Evolutionary conservation across 2,797 vertebrate genomes (phyloP), one percentile per base, ranked within the genome.

Genomic region (Coracias cyanogaster): DNA sequence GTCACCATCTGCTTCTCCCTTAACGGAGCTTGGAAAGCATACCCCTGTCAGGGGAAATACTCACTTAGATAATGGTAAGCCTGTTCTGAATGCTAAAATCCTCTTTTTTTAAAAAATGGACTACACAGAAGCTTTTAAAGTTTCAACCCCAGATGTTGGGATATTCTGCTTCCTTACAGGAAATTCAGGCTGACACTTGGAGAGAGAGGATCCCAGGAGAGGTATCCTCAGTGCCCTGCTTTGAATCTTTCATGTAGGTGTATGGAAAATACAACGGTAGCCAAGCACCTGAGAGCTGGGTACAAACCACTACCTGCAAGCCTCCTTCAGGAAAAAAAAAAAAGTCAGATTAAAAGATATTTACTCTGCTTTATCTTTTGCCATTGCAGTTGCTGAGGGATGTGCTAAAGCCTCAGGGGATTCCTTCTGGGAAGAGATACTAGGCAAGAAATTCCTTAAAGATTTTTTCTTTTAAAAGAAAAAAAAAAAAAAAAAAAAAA

Each of bases 171-270:
- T 43, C 33, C 74, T 86, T 71, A n/a, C 45, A 94, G 82, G 84
- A 94, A 87, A 95, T 94, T 41, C 92, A 89, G 67, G 60, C 48
- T 90, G 93, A 78, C 76, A 74, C 33, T 33, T 2, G 8, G 67
- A 93, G 57, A 9, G 1, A 31, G 43, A 41, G 14, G 12, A 71
- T 88, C 85, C 79, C 94, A 7, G 45, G 78, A 82, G 84, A 43
- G 12, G 41, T 2, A 29, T 93, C 92, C 86, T 79, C 37, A 7
- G 52, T 6, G 48, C 84, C 81, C 86, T 73, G 58, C 72, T 55
- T 2, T 0, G 6, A 55, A 22, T 0, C 5, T 73, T 81, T 31
- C 1, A 0, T 19, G 49, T 1, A 25, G 31, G 29, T 35, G 7
- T 39, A 29, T 21, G 31, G 13, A 22, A 51, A 73, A 66, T 6